These are phyloP conservation scores for Zaprionus tsacasi DNA, from an alignment of 1,140 invertebrate species.

Conservation along the genomic window DNA sequence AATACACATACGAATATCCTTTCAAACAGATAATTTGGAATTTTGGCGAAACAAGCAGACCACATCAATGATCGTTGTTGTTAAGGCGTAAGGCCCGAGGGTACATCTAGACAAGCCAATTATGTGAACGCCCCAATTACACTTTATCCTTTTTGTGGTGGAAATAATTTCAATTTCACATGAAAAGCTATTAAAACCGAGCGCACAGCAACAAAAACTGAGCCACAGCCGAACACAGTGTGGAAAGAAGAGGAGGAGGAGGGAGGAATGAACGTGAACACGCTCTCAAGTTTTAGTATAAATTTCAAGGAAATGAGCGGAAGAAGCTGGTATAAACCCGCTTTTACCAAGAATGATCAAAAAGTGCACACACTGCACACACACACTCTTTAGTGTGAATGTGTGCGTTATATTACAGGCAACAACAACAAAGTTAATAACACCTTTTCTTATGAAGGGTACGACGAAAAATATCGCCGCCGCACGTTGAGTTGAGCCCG, in stretches of 20 bases:
- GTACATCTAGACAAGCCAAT: constrained; percentile 55
- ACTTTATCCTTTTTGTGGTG: constrained; percentile 47
- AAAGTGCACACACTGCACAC: constrained; percentile 54
- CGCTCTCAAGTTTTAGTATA: constrained; percentile 76
- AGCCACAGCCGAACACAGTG: background rate
- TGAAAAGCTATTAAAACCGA: constrained; percentile 77
- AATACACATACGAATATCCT: background rate
- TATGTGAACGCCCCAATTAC: constrained; percentile 52
- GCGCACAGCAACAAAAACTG: constrained; percentile 1
- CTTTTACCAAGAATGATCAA: constrained; percentile 79
- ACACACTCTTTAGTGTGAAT: background rate
- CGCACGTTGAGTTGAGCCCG: constrained; percentile 29
- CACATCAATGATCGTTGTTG: constrained; percentile 39
- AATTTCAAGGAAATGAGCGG: constrained; percentile 81
- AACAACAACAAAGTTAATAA: constrained; percentile 75
- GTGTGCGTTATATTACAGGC: constrained; percentile 35
- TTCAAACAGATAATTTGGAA: constrained; percentile 56
- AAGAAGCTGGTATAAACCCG: constrained; percentile 77
- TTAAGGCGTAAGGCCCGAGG: constrained; percentile 6
- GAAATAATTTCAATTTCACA: constrained; percentile 72
- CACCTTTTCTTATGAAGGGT: constrained; percentile 81
- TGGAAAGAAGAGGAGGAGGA: background rate
- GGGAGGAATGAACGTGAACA: constrained; percentile 52
- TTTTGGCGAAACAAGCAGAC: constrained; percentile 21
- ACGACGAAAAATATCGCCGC: constrained; percentile 45